Evolutionary conservation across 1,140 invertebrate genomes (phyloP).

Genomic region (Meloidogyne hapla): DNA sequence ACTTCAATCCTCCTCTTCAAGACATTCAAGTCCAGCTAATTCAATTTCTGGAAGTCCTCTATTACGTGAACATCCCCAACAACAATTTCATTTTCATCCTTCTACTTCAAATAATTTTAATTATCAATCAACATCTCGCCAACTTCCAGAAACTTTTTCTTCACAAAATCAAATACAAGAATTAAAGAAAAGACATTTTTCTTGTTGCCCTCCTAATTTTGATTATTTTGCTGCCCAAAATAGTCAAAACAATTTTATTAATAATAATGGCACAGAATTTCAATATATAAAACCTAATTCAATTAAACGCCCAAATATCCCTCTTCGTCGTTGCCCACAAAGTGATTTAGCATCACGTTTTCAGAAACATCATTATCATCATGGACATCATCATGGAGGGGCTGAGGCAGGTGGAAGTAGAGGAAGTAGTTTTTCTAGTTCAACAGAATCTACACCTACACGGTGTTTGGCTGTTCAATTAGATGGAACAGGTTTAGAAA

Average conservation of each 20-base stretch:
- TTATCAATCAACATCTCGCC: background rate
- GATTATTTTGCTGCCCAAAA: background rate
- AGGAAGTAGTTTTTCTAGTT: conserved; percentile 4
- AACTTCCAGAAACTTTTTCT: background rate
- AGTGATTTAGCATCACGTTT: conserved; percentile 49
- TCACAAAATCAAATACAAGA: background rate
- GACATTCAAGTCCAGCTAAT: background rate
- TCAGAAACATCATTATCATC: conserved; percentile 39
- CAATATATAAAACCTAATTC: background rate
- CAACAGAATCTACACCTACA: conserved; percentile 46
- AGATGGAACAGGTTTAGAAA: background rate
- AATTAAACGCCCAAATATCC: conserved; percentile 20
- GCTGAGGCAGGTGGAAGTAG: conserved; percentile 13
- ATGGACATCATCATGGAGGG: background rate
- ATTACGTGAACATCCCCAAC: background rate
- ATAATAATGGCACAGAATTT: background rate
- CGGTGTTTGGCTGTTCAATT: conserved; percentile 27
- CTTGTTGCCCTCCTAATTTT: no score
- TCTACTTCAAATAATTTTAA: background rate
- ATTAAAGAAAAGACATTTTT: background rate
- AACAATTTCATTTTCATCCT: background rate
- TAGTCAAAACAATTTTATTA: background rate
- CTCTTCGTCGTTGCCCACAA: conserved; percentile 42
- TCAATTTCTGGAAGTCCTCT: conserved; percentile 5
- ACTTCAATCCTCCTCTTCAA: background rate